Percentiles rank a stretch among this genome's conserved stretches.
Conservation (phyloP, 2,113 vertebrate genomes). For the Microtus richardsoni region DNA sequence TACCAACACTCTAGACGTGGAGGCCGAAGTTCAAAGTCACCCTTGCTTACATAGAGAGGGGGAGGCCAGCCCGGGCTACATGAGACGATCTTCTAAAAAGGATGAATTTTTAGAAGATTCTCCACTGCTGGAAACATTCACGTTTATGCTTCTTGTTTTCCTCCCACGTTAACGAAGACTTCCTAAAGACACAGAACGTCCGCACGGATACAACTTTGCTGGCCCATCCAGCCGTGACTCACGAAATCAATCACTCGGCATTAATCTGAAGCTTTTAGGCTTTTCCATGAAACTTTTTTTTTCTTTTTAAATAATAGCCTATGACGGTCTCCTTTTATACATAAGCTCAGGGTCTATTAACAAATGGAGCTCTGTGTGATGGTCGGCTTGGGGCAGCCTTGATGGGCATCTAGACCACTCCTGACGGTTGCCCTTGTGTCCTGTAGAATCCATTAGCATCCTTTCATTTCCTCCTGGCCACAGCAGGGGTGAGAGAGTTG, state of each 20-base stretch:
- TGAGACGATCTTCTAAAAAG: neutral
- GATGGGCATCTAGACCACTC: neutral
- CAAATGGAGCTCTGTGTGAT: neutral
- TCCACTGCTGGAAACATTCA: neutral
- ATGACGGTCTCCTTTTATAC: neutral
- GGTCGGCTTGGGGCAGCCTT: neutral
- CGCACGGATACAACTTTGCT: neutral
- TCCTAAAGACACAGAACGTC: neutral
- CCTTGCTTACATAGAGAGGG: neutral
- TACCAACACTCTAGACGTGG: neutral
- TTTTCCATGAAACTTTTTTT: conserved; percentile 21
- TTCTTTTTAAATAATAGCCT: neutral
- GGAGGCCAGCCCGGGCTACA: neutral
- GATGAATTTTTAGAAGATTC: neutral
- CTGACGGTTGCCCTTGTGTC: neutral
- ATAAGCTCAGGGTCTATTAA: neutral
- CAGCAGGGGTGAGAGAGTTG: neutral
- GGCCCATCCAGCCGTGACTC: neutral
- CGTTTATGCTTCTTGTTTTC: conserved; percentile 11
- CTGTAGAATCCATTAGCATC: neutral
- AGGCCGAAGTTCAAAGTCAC: neutral
- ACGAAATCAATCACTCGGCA: conserved; percentile 49
- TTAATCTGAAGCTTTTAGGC: conserved; percentile 11
- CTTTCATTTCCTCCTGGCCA: neutral
- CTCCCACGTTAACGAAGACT: neutral